Percentiles rank a stretch among this genome's conserved stretches.
These are phyloP conservation scores for Ichneumoninae sp. DNA, from an alignment of 2,888 invertebrate genomes.

Conservation along the genomic window DNA sequence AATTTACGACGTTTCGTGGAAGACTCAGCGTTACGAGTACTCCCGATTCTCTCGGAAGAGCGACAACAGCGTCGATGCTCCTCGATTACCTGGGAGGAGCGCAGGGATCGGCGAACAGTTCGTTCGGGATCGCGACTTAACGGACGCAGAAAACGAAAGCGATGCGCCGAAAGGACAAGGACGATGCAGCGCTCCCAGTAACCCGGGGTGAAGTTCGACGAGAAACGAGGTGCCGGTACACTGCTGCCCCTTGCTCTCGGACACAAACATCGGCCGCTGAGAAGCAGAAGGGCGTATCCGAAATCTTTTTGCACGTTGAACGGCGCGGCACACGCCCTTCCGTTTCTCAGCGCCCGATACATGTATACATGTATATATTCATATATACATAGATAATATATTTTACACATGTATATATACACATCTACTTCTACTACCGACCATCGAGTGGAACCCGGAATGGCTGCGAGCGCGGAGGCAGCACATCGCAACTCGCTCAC, in stretches of 20 bases:
- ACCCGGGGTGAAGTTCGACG: conserved; percentile 8
- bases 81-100: not conserved
- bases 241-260: not conserved
- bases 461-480: conserved; percentile 7
- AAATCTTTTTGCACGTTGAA: not conserved
- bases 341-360: not conserved
- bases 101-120: not conserved
- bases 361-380: not conserved
- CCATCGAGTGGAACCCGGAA: conserved; percentile 31
- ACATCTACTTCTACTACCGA: not conserved
- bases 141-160: conserved; percentile 14
- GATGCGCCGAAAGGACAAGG: conserved; percentile 4
- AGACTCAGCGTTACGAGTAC: not conserved
- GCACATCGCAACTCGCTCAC: conserved; percentile 42
- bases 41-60: conserved; percentile 6
- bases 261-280: not conserved
- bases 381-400: not conserved
- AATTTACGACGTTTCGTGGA: conserved; percentile 47
- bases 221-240: conserved; percentile 3
- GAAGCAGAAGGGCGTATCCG: not conserved
- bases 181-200: not conserved
- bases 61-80: too few species aligned
- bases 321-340: not conserved
- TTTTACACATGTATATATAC: not conserved
- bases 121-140: not conserved